Conservation (phyloP, 2,888 invertebrate genomes). For the Cerastis leucographa region DNA sequence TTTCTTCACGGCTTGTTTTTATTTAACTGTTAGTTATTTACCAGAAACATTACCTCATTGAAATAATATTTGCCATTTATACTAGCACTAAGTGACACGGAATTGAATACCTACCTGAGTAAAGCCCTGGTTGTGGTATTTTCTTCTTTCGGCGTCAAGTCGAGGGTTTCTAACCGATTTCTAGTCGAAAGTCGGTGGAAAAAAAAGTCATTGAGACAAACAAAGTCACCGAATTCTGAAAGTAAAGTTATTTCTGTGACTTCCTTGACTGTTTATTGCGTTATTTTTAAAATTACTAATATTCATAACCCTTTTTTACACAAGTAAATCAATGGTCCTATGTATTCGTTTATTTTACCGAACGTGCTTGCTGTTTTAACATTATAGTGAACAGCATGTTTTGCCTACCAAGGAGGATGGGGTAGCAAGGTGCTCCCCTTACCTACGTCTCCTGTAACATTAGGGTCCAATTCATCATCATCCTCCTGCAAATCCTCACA, state of each 20-base stretch:
- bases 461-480: not conserved
- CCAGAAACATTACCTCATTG: slow-evolving; percentile 16
- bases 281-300: not conserved
- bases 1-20: slow-evolving; percentile 29
- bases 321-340: not conserved
- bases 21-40: slow-evolving; percentile 23
- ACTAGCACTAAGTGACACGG: not conserved
- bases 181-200: not conserved
- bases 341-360: not conserved
- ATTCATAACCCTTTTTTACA: too few species aligned
- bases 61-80: slow-evolving; percentile 8
- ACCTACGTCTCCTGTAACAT: not conserved
- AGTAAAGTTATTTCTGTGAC: not conserved
- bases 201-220: not conserved
- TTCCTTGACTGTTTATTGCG: not conserved
- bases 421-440: not conserved
- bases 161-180: not conserved
- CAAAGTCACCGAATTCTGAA: not conserved
- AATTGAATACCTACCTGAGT: not conserved
- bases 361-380: too few species aligned
- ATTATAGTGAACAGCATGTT: too few species aligned
- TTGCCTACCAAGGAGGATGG: not conserved
- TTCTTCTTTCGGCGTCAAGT: too few species aligned
- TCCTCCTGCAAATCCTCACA: not conserved
- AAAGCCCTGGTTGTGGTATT: not conserved